These are phyloP conservation scores for Gryon sp. DNA, from an alignment of 1,140 invertebrate species.

Conservation along the genomic window DNA sequence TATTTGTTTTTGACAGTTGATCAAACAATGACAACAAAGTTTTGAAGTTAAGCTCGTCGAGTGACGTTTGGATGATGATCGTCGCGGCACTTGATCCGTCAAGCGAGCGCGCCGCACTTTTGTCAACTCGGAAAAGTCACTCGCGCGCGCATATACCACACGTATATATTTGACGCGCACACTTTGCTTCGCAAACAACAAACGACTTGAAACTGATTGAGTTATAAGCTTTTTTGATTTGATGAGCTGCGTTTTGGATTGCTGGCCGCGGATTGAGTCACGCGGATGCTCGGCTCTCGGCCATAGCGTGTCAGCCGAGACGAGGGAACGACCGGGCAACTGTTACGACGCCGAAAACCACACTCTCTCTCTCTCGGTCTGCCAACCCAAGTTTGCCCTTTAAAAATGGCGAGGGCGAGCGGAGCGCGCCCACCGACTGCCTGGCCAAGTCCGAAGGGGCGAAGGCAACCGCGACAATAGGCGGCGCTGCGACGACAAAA, in stretches of 20 bases:
- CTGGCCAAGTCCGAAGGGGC: constrained; percentile 8
- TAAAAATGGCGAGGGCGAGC: constrained; percentile 48
- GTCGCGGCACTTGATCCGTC: constrained; percentile 13
- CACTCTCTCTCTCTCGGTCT: too few relatives aligned
- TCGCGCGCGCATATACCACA: neutral
- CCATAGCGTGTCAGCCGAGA: neutral
- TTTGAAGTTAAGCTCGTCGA: too few relatives aligned
- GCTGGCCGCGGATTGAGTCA: constrained; percentile 5
- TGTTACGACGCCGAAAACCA: constrained; percentile 15
- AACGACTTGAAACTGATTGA: too few relatives aligned
- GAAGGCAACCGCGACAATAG: neutral
- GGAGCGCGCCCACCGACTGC: constrained; percentile 20
- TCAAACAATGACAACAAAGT: too few relatives aligned
- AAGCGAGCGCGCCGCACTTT: constrained; percentile 3
- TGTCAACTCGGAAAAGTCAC: neutral
- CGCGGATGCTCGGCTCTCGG: neutral
- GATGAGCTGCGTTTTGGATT: too few relatives aligned
- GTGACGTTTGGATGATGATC: neutral
- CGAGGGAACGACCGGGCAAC: constrained; percentile 7
- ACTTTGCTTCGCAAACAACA: constrained; percentile 7
- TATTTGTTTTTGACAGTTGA: neutral
- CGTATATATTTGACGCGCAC: too few relatives aligned
- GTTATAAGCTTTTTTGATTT: too few relatives aligned
- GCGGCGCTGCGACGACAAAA: constrained; percentile 9
- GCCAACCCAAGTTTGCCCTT: constrained; percentile 47